Evolutionary conservation across 2,888 invertebrate species (phyloP), one percentile per base, ranked within the genome.

Genomic region (Luperina nickerlii): DNA sequence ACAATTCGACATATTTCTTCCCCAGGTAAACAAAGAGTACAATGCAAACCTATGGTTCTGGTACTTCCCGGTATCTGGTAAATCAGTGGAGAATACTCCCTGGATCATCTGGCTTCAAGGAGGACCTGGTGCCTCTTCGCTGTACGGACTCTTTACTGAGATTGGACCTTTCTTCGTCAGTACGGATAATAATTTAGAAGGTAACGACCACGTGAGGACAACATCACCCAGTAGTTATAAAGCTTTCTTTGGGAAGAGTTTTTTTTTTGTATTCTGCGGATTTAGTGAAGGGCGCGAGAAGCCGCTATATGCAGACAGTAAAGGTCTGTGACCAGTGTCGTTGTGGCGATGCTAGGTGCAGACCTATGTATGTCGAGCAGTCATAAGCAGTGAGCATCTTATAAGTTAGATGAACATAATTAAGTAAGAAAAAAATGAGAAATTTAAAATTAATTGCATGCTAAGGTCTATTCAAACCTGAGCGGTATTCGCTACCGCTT

Each of bases 1-100:
- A 32, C 18, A 42, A 42, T 72, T 45, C 72, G 0, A 38, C 4
- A n/a, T 60, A 13, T 60, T n/a, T 60, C 57, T 24, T 48, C 38
- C 27, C 18, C 88, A 98, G 85, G 98, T 99, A 1, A 98, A 99
- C 93, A 98, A 98, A 92, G 95, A 97, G 74, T 98, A 97, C 92
- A 97, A 98, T 91, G 98, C 98, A 13, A 98, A 99, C 92, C 96
- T 98, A 85, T 98, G 98, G 97, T 98, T 98, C 95, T 98, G 98
- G 98, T 98, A 98, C 92, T 98, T 98, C 94, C 98, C 98, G 0
- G 98, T 98, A 0, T 95, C 97, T 86, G 96, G 95, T 18, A 92
- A 96, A 90, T 92, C 96, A 0, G 93, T 97, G 15, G 96, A 96
- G 69, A 94, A 96, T 13, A 97, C 97, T 20, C 97, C 97, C 1